These are phyloP conservation scores for Aphidius colemani DNA, from an alignment of 2,888 invertebrate genomes.

Conservation along the genomic window DNA sequence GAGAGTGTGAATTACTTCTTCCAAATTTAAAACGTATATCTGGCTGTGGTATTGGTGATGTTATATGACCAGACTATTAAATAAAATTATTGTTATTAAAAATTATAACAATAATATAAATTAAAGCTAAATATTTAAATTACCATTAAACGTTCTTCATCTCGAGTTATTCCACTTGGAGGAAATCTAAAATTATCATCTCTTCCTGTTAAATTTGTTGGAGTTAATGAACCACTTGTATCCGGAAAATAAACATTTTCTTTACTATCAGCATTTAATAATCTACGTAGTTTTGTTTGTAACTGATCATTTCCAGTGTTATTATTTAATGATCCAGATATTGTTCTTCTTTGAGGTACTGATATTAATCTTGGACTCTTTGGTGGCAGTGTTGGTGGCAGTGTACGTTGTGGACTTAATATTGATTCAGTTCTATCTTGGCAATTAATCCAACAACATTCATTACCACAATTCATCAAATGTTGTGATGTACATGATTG, in stretches of 20 bases:
- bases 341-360: slow-evolving; percentile 54
- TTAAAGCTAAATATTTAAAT: not conserved
- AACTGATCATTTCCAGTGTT: slow-evolving; percentile 67
- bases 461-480: no score
- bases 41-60: slow-evolving; percentile 6
- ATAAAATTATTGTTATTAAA: slow-evolving; percentile 1
- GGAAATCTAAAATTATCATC: slow-evolving; percentile 54
- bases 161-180: slow-evolving; percentile 49
- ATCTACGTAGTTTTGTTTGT: slow-evolving; percentile 77
- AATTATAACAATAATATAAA: not conserved
- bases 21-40: slow-evolving; percentile 56
- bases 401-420: slow-evolving; percentile 53
- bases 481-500: not conserved
- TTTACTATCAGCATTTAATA: slow-evolving; percentile 76
- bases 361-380: slow-evolving; percentile 64
- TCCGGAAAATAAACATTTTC: slow-evolving; percentile 70
- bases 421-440: slow-evolving; percentile 40
- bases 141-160: slow-evolving; percentile 41
- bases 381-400: slow-evolving; percentile 61
- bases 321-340: slow-evolving; percentile 49
- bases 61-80: not conserved
- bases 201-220: slow-evolving; percentile 31
- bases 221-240: slow-evolving; percentile 34
- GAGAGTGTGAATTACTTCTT: slow-evolving; percentile 56
- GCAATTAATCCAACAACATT: slow-evolving; percentile 42